Evolutionary conservation across 2,113 vertebrate species (phyloP).

Genomic region (Tachuris rubrigastra): DNA sequence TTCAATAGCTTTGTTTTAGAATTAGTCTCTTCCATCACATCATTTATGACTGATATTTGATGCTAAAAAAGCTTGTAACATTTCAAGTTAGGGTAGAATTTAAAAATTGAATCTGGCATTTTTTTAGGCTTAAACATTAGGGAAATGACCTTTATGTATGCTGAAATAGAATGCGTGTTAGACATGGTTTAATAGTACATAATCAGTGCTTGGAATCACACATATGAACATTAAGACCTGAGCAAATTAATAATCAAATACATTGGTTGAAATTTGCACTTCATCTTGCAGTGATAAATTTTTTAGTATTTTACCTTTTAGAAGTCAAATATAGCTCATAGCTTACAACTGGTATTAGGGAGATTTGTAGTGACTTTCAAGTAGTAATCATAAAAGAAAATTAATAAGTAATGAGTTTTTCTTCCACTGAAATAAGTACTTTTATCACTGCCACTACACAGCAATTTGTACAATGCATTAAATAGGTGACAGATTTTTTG

Average conservation of each 20-base stretch:
- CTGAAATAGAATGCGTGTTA: not conserved
- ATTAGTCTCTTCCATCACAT: not conserved
- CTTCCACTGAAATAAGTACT: not conserved
- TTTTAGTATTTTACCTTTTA: not conserved
- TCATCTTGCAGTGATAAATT: not conserved
- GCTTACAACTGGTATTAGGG: not conserved
- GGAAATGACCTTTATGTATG: not conserved
- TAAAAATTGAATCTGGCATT: not conserved
- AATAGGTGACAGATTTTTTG: not conserved
- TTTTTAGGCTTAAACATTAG: not conserved
- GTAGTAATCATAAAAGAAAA: not conserved
- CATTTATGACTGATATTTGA: not conserved
- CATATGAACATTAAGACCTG: not conserved
- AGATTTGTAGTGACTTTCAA: not conserved
- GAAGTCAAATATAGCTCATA: not conserved
- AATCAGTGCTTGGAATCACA: not conserved
- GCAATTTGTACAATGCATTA: not conserved
- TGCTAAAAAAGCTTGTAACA: not conserved
- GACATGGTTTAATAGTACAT: not conserved
- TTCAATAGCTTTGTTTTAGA: not conserved
- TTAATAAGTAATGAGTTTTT: not conserved
- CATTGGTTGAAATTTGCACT: not conserved
- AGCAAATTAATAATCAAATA: not conserved
- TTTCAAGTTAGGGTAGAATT: not conserved
- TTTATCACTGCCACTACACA: not conserved